Percentiles rank a stretch among this genome's conserved stretches.
Conservation (phyloP, 2,888 invertebrate species). For the Pseudanteris insignis region DNA sequence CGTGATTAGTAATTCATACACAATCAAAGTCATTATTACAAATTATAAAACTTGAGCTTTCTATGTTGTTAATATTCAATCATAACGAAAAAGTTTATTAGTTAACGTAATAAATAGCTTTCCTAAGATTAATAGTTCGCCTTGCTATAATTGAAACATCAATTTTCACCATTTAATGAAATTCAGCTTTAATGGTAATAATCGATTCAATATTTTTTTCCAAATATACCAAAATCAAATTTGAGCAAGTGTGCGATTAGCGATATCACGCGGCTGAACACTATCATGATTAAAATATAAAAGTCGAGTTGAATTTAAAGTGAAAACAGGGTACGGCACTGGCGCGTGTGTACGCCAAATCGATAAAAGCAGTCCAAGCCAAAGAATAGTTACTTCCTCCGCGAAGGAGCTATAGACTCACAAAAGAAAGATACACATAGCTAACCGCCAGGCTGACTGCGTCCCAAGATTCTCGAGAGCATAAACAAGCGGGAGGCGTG, state of each 20-base stretch:
- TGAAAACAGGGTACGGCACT: conserved; percentile 35
- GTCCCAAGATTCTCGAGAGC: conserved; percentile 30
- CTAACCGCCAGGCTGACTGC: conserved; percentile 25
- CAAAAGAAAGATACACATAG: conserved; percentile 33
- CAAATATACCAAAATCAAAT: too few species aligned
- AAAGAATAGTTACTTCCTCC: conserved; percentile 44
- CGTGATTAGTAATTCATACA: too few species aligned
- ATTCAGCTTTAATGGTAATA: too few species aligned
- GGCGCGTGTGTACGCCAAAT: conserved; percentile 38
- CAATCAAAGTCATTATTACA: too few species aligned
- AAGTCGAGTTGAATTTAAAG: conserved; percentile 34
- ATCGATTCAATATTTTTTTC: too few species aligned
- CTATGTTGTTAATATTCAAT: too few species aligned
- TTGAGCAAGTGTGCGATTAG: conserved; percentile 8
- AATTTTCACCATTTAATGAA: too few species aligned
- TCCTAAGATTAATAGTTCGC: too few species aligned
- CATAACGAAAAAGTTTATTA: too few species aligned
- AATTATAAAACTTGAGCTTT: too few species aligned
- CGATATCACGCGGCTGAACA: conserved; percentile 27
- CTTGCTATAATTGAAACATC: too few species aligned
- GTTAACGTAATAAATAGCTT: too few species aligned
- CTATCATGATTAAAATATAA: conserved; percentile 38
- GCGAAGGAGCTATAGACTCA: conserved; percentile 31
- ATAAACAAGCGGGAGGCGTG: conserved; percentile 47
- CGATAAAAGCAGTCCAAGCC: conserved; percentile 44